Conservation (phyloP, 2,797 vertebrate species). For the Pygocentrus nattereri region DNA sequence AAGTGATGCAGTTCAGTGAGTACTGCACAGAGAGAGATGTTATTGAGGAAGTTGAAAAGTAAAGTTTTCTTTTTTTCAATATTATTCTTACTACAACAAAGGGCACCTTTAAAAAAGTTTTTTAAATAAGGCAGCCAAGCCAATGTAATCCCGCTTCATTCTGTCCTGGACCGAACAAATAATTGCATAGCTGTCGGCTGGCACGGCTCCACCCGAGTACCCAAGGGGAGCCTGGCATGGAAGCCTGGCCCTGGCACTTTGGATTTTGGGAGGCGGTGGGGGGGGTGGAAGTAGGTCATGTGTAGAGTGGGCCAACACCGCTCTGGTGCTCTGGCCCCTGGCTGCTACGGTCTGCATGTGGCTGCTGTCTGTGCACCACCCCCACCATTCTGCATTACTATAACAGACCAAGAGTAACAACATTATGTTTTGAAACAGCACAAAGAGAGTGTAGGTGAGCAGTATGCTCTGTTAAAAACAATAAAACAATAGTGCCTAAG, state of each 20-base stretch:
- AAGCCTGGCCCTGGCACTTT: constrained; percentile 48
- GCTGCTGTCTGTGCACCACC: constrained; percentile 26
- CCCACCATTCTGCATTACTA: background rate
- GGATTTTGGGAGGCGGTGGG: constrained; percentile 38
- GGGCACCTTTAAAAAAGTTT: constrained; percentile 31
- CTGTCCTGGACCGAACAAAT: constrained; percentile 51
- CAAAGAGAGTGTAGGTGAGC: background rate
- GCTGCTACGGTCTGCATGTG: constrained; percentile 32
- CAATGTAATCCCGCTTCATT: constrained; percentile 52
- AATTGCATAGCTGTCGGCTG: constrained; percentile 55
- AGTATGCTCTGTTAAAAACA: background rate
- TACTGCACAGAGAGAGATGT: too few species aligned
- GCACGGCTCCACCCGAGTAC: constrained; percentile 43
- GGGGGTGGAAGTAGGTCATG: constrained; percentile 62
- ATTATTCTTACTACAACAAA: constrained; percentile 43
- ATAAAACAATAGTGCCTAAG: background rate
- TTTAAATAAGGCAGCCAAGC: constrained; percentile 42
- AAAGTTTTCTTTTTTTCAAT: constrained; percentile 16
- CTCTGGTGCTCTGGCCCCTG: constrained; percentile 6
- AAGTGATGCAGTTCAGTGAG: constrained; percentile 1
- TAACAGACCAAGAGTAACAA: background rate
- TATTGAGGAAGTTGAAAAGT: background rate
- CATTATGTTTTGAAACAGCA: background rate
- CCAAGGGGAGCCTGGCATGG: constrained; percentile 55
- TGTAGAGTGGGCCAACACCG: constrained; percentile 34